Percentiles rank a stretch among this genome's conserved stretches.
Evolutionary conservation across 2,797 vertebrate species (phyloP).

Genomic region (Monodelphis domestica): DNA sequence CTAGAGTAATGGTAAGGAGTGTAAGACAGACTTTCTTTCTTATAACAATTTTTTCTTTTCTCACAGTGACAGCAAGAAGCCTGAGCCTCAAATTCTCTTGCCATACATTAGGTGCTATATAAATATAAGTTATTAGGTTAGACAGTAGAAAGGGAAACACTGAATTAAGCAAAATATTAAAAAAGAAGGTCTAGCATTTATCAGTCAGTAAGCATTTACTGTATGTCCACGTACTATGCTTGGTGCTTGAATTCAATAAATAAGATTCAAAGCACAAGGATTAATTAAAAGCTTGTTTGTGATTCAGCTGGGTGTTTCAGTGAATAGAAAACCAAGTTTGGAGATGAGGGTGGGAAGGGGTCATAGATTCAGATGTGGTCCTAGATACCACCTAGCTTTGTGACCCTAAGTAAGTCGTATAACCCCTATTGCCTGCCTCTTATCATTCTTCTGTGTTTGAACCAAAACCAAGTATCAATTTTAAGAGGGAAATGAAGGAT

Average conservation of each 20-base stretch:
- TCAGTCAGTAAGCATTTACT: background rate
- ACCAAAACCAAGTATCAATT: too few species aligned
- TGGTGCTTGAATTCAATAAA: background rate
- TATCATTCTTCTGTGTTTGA: too few species aligned
- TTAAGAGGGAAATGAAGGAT: too few species aligned
- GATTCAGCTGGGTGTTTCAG: too few species aligned
- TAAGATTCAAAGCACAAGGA: background rate
- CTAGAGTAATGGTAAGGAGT: background rate
- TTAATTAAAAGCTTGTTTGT: background rate
- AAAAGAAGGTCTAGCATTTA: background rate
- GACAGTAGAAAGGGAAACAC: background rate
- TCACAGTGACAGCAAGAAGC: background rate
- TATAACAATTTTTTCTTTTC: background rate
- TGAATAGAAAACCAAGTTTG: too few species aligned
- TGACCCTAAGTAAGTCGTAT: too few species aligned
- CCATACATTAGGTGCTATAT: background rate
- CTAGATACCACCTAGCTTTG: too few species aligned
- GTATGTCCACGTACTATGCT: background rate
- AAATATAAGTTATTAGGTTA: background rate
- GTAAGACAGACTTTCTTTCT: background rate
- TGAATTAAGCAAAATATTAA: background rate
- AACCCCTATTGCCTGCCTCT: too few species aligned
- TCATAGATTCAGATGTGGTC: too few species aligned
- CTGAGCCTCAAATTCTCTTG: background rate
- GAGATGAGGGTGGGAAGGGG: too few species aligned